Evolutionary conservation across 2,888 invertebrate genomes (phyloP).

Genomic region (Pseudococcus viburni): DNA sequence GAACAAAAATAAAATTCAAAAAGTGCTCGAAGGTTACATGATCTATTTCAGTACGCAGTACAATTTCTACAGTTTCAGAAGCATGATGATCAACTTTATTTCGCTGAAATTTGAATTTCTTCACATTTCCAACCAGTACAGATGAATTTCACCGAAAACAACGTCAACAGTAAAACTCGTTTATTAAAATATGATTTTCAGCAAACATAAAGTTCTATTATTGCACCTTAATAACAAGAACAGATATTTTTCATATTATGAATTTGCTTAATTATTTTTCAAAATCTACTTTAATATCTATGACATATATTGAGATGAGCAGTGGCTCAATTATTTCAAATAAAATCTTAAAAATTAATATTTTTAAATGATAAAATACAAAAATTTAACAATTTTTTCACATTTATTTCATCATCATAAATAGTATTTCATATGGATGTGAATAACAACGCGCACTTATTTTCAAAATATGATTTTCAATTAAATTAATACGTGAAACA

Average conservation of each 20-base stretch:
- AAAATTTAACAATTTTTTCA: constrained; percentile 41
- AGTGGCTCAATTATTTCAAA: neutral
- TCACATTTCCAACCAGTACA: too few species aligned
- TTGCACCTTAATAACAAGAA: constrained; percentile 51
- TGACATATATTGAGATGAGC: neutral
- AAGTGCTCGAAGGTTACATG: too few species aligned
- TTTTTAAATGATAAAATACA: constrained; percentile 50
- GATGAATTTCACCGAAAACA: neutral
- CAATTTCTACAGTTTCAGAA: too few species aligned
- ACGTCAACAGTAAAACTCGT: constrained; percentile 25
- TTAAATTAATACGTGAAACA: constrained; percentile 25
- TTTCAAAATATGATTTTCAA: constrained; percentile 19
- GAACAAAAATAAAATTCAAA: too few species aligned
- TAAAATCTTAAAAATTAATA: neutral
- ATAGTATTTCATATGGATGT: neutral
- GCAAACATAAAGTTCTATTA: constrained; percentile 45
- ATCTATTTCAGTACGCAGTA: too few species aligned
- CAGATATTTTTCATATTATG: neutral
- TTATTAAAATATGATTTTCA: constrained; percentile 54
- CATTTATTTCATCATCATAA: neutral
- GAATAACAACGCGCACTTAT: constrained; percentile 24
- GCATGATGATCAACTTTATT: too few species aligned
- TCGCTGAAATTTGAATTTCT: too few species aligned
- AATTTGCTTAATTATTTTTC: neutral
- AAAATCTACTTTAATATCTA: constrained; percentile 28